Percentiles rank a stretch among this genome's conserved stretches.
Conservation (phyloP, 2,113 vertebrate genomes). For the Proterorhinus semilunaris region DNA sequence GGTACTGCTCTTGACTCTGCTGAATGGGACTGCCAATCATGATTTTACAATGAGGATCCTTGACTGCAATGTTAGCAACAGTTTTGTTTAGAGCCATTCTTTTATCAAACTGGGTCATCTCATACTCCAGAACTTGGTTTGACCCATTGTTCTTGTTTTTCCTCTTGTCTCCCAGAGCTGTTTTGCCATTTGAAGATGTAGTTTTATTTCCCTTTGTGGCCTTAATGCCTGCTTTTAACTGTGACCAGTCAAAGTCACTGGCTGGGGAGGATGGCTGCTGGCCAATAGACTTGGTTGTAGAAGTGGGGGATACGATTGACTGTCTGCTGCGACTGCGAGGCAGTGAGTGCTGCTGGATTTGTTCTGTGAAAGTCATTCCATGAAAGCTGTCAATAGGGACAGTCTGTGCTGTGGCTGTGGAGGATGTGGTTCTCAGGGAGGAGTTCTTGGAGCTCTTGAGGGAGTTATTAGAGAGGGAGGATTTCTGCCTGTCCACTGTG, state of each 20-base stretch:
- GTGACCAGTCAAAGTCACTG: constrained; percentile 93
- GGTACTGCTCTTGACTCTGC: constrained; percentile 84
- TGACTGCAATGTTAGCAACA: constrained; percentile 72
- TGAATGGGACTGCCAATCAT: constrained; percentile 78
- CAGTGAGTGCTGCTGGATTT: constrained; percentile 96
- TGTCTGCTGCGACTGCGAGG: constrained; percentile 94
- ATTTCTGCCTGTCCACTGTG: constrained; percentile 93
- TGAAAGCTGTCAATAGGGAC: constrained; percentile 97
- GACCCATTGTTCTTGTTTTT: constrained; percentile 80
- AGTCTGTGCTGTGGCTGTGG: constrained; percentile 93
- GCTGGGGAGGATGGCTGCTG: constrained; percentile 88
- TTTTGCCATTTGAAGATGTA: constrained; percentile 78
- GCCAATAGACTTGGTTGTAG: constrained; percentile 86
- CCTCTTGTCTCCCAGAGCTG: constrained; percentile 85
- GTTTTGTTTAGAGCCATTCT: constrained; percentile 83
- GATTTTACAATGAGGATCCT: constrained; percentile 87
- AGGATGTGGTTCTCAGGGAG: constrained; percentile 92
- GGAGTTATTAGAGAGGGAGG: constrained; percentile 94
- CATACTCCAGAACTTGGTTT: constrained; percentile 90
- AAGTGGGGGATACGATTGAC: constrained; percentile 92
- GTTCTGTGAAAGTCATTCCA: constrained; percentile 89
- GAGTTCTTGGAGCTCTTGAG: constrained; percentile 97
- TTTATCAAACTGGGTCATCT: constrained; percentile 97
- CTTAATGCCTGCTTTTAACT: constrained; percentile 87
- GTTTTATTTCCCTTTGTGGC: constrained; percentile 85